These are phyloP conservation scores for Microtus ochrogaster DNA, from an alignment of 2,113 vertebrate species.

Conservation along the genomic window DNA sequence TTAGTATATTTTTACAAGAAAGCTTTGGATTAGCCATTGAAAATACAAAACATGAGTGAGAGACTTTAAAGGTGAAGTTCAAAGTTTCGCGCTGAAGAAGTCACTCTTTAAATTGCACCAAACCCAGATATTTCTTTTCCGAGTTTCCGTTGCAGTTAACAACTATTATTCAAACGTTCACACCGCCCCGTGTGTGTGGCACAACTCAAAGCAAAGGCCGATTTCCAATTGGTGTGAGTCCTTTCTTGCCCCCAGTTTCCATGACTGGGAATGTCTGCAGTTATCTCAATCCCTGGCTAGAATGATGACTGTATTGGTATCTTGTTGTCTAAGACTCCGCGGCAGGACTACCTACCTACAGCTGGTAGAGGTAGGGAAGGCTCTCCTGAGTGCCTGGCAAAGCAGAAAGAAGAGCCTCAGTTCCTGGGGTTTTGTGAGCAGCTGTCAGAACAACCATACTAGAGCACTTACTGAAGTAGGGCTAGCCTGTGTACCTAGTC, in stretches of 20 bases:
- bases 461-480: background rate
- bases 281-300: background rate
- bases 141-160: background rate
- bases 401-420: background rate
- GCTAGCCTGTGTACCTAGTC: background rate
- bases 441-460: background rate
- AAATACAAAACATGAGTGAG: background rate
- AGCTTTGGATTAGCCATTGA: background rate
- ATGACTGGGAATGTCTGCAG: background rate
- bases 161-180: background rate
- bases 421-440: background rate
- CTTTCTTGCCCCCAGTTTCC: background rate
- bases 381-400: background rate
- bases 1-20: background rate
- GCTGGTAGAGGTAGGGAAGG: background rate
- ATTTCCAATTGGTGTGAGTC: background rate
- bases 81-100: background rate
- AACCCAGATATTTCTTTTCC: background rate
- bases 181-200: background rate
- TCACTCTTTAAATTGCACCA: slow-evolving; percentile 56
- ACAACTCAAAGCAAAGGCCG: background rate
- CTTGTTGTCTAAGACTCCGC: background rate
- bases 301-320: background rate
- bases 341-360: background rate
- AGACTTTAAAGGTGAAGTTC: background rate